Evolutionary conservation across 2,113 vertebrate genomes (phyloP).

Genomic region (Hirundichthys speculiger): DNA sequence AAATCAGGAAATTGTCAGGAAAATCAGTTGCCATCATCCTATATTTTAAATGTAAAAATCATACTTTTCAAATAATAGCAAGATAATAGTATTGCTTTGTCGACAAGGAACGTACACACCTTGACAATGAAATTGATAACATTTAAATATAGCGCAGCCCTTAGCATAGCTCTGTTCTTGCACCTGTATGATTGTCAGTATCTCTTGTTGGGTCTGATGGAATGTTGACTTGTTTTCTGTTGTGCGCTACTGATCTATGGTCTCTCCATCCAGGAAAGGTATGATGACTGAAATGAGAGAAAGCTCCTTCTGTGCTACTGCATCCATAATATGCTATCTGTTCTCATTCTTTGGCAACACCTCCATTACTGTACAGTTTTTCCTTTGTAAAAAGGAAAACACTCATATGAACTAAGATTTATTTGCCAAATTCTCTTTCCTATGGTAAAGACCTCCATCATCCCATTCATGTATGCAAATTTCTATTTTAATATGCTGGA

Average conservation of each 20-base stretch:
- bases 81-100: background rate
- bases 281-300: slow-evolving; percentile 46
- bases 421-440: slow-evolving; percentile 80
- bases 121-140: slow-evolving; percentile 4
- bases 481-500: slow-evolving; percentile 77
- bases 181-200: slow-evolving; percentile 22
- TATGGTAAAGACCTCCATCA: slow-evolving; percentile 78
- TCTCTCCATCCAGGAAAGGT: slow-evolving; percentile 39
- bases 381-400: slow-evolving; percentile 66
- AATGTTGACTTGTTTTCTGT: slow-evolving; percentile 39
- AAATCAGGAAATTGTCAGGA: slow-evolving; percentile 3
- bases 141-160: slow-evolving; percentile 34
- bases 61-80: slow-evolving; percentile 4
- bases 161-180: slow-evolving; percentile 58
- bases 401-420: slow-evolving; percentile 64
- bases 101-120: background rate
- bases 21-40: slow-evolving; percentile 9
- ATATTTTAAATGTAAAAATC: slow-evolving; percentile 8
- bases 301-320: slow-evolving; percentile 40
- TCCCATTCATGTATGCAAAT: slow-evolving; percentile 72
- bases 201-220: slow-evolving; percentile 21
- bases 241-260: slow-evolving; percentile 30
- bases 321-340: slow-evolving; percentile 43
- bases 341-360: slow-evolving; percentile 53
- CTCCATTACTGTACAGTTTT: slow-evolving; percentile 59